Evolutionary conservation across 2,888 invertebrate species (phyloP).

Genomic region (Neuroscelio doddi): DNA sequence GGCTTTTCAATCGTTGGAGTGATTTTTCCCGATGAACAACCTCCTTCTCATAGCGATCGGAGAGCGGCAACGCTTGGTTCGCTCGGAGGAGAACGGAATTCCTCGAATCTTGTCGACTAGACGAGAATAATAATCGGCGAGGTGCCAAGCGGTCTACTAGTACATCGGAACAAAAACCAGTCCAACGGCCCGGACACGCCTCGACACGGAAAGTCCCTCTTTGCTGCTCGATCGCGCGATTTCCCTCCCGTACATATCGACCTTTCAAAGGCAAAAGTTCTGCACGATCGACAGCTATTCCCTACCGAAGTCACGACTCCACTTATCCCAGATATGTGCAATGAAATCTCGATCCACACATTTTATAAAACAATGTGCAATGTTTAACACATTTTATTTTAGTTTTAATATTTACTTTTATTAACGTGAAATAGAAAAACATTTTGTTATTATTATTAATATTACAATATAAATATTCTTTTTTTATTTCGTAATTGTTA

Average conservation of each 20-base stretch:
- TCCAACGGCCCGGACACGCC: constrained; percentile 52
- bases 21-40: constrained; percentile 37
- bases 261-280: constrained; percentile 33
- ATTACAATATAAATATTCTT: no score
- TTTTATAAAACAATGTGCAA: no score
- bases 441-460: no score
- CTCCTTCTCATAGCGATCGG: constrained; percentile 34
- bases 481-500: no score
- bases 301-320: constrained; percentile 3
- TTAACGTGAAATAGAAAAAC: no score
- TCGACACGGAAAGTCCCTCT: constrained; percentile 36
- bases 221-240: constrained; percentile 30
- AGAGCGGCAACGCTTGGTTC: constrained; percentile 32
- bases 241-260: constrained; percentile 37
- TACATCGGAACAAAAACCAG: constrained; percentile 57
- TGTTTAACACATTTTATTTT: no score
- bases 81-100: constrained; percentile 42
- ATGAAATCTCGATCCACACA: constrained; percentile 5
- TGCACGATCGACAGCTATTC: constrained; percentile 25
- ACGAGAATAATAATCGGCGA: constrained; percentile 50
- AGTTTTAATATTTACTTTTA: no score
- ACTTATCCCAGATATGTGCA: constrained; percentile 13
- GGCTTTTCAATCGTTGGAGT: constrained; percentile 23
- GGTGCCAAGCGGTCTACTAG: constrained; percentile 67
- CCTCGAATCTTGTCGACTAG: constrained; percentile 43